Evolutionary conservation across 2,113 vertebrate genomes (phyloP).

Genomic region (Zapus hudsonius): DNA sequence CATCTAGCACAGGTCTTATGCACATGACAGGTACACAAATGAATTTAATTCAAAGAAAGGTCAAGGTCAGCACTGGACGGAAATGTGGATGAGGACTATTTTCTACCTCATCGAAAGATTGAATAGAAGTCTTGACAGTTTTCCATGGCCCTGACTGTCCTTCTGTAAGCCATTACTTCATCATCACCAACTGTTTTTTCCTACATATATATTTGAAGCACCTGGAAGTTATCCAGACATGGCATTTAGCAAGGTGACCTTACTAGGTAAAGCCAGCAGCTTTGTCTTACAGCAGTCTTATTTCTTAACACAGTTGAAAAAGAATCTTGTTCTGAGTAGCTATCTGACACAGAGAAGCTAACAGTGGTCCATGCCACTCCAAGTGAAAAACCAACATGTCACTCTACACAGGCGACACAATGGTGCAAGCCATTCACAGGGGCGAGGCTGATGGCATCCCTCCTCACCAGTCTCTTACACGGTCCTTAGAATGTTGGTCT

Average conservation of each 20-base stretch:
- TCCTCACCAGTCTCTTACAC: neutral
- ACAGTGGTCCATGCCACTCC: neutral
- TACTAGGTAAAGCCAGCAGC: neutral
- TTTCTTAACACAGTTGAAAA: neutral
- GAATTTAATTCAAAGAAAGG: neutral
- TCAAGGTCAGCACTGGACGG: neutral
- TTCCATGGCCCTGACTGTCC: neutral
- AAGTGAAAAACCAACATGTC: neutral
- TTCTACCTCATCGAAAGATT: neutral
- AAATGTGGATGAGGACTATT: neutral
- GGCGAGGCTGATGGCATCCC: neutral
- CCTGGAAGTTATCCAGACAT: neutral
- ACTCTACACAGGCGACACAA: neutral
- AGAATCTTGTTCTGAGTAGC: neutral
- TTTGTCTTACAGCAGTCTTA: neutral
- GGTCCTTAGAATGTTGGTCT: neutral
- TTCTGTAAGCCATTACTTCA: neutral
- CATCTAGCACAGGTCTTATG: neutral
- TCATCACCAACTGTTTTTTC: neutral
- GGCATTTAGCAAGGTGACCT: neutral
- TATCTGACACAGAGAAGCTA: neutral
- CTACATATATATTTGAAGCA: neutral
- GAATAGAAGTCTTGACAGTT: neutral
- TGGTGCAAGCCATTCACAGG: neutral
- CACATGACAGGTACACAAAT: neutral